phyloP scores from a whole-genome alignment of 2,888 invertebrate genomes.

The Eupithecia centaureata region DNA sequence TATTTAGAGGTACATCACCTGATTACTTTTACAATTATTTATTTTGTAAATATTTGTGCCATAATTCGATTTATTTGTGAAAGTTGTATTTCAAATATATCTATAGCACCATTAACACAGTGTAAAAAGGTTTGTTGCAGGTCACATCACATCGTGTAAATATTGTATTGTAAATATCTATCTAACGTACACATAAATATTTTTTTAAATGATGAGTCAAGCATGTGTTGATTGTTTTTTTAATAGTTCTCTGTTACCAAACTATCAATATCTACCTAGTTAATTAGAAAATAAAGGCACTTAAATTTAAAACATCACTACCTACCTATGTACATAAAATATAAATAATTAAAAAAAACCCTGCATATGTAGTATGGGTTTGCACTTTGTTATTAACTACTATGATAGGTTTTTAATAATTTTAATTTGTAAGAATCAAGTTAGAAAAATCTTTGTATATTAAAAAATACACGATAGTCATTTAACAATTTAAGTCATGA shows the following conservation, averaged over 20 bases:
- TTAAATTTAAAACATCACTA: neutral
- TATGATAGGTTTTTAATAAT: neutral
- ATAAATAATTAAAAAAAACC: neutral
- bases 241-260: neutral
- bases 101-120: too few species aligned
- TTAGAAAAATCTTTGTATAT: constrained; percentile 25
- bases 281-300: neutral
- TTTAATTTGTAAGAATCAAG: constrained; percentile 16
- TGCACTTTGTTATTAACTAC: neutral
- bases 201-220: neutral
- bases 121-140: too few species aligned
- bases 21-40: neutral
- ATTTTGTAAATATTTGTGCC: constrained; percentile 10
- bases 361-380: neutral
- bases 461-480: constrained; percentile 38
- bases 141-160: neutral
- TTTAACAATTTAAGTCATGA: constrained; percentile 37
- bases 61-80: neutral
- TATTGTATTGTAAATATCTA: too few species aligned
- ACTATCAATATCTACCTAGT: neutral
- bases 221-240: neutral
- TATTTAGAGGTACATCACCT: neutral
- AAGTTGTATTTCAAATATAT: too few species aligned
- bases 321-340: neutral
- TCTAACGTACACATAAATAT: neutral